A percentile compares a stretch with the other conserved stretches of the same genome.
Conservation (phyloP, 2,113 vertebrate genomes). For the Desmodus rotundus region DNA sequence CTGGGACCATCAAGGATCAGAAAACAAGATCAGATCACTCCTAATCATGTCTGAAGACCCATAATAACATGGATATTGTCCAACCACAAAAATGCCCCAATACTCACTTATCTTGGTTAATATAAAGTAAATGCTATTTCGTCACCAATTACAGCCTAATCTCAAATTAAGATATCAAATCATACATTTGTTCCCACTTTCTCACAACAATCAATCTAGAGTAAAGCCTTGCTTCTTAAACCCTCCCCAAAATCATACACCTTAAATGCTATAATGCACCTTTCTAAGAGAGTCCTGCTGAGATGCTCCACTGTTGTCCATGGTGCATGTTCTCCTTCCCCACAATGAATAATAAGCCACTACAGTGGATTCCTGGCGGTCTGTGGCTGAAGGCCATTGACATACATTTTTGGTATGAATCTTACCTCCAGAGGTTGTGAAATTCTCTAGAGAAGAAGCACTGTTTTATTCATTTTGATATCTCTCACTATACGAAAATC, state of each 20-base stretch:
- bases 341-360: neutral
- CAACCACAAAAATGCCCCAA: neutral
- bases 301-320: neutral
- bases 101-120: neutral
- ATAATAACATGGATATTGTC: neutral
- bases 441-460: neutral
- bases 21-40: neutral
- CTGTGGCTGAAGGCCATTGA: neutral
- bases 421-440: neutral
- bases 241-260: neutral
- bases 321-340: neutral
- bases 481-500: neutral
- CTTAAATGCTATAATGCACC: neutral
- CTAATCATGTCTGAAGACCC: neutral
- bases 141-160: neutral
- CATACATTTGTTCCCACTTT: neutral
- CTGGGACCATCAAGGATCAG: neutral
- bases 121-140: neutral
- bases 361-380: neutral
- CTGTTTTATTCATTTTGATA: neutral
- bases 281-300: neutral
- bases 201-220: neutral
- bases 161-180: neutral
- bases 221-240: neutral
- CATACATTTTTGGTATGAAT: neutral